A percentile compares a stretch with the other conserved stretches of the same genome.
phyloP scores from a whole-genome alignment of 2,797 vertebrate species.

The Staurois parvus region DNA sequence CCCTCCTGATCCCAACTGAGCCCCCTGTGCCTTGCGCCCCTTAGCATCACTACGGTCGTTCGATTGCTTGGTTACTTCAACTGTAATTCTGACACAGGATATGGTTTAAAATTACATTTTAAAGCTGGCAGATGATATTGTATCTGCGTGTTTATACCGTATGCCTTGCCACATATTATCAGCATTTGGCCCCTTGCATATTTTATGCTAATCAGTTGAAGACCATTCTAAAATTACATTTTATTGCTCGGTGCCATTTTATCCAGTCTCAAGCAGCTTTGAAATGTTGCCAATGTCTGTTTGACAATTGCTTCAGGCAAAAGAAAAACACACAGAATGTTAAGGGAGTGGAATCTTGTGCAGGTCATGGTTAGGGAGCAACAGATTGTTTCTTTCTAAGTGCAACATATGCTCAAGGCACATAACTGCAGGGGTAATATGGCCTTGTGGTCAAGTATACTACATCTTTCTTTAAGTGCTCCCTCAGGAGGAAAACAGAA shows the following conservation, averaged over 20 bases:
- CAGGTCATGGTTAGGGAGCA: slow-evolving; percentile 4
- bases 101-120: too few relatives aligned
- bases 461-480: background rate
- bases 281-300: slow-evolving; percentile 10
- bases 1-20: too few relatives aligned
- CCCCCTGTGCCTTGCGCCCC: too few relatives aligned
- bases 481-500: background rate
- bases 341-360: background rate
- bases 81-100: too few relatives aligned
- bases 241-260: background rate
- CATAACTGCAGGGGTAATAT: slow-evolving; percentile 6
- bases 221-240: slow-evolving; percentile 1
- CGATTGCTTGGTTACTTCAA: too few relatives aligned
- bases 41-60: too few relatives aligned
- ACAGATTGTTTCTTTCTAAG: slow-evolving; percentile 11
- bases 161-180: background rate
- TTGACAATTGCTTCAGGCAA: slow-evolving; percentile 31
- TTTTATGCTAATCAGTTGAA: background rate
- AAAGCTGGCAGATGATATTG: too few relatives aligned
- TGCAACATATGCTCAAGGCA: slow-evolving; percentile 10
- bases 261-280: slow-evolving; percentile 1
- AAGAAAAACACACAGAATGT: background rate
- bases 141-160: too few relatives aligned
- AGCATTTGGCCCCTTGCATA: background rate
- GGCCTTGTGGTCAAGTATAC: background rate